These are phyloP conservation scores for Copidosoma aretas DNA, from an alignment of 2,888 invertebrate genomes.

Conservation along the genomic window DNA sequence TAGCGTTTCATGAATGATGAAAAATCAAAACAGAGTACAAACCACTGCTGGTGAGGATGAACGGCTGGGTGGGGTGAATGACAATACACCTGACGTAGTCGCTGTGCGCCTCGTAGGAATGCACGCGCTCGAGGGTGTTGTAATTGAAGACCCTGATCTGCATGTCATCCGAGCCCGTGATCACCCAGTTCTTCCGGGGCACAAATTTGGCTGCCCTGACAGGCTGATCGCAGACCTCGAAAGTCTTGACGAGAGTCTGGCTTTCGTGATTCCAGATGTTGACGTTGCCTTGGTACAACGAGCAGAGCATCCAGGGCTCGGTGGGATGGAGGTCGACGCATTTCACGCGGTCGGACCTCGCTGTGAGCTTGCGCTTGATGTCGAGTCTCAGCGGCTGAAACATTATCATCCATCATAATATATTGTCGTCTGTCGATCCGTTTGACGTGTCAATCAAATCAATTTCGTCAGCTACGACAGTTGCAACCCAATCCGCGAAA, in stretches of 20 bases:
- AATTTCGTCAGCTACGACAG: too few relatives aligned
- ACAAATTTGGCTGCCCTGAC: slow-evolving; percentile 96
- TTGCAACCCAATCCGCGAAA: too few relatives aligned
- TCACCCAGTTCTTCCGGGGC: slow-evolving; percentile 97
- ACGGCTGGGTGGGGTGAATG: slow-evolving; percentile 96
- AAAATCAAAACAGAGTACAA: slow-evolving; percentile 56
- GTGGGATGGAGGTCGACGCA: slow-evolving; percentile 96
- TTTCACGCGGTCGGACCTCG: slow-evolving; percentile 97
- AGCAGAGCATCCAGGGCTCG: slow-evolving; percentile 97
- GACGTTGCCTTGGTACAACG: slow-evolving; percentile 96
- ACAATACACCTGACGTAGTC: slow-evolving; percentile 97
- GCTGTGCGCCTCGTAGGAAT: slow-evolving; percentile 97
- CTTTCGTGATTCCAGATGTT: slow-evolving; percentile 99
- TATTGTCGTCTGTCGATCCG: too few relatives aligned
- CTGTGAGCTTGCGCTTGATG: slow-evolving; percentile 96
- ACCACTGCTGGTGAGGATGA: slow-evolving; percentile 96
- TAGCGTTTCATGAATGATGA: too few relatives aligned
- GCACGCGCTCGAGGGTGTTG: slow-evolving; percentile 95
- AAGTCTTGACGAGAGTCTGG: slow-evolving; percentile 86
- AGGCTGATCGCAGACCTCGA: slow-evolving; percentile 95
- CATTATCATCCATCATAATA: background rate
- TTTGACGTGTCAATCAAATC: too few relatives aligned
- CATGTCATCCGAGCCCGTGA: slow-evolving; percentile 97
- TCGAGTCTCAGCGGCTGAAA: slow-evolving; percentile 91
- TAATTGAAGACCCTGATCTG: slow-evolving; percentile 97